These are phyloP conservation scores for Brachyopa scutellaris DNA, from an alignment of 2,888 invertebrate genomes.

Conservation along the genomic window DNA sequence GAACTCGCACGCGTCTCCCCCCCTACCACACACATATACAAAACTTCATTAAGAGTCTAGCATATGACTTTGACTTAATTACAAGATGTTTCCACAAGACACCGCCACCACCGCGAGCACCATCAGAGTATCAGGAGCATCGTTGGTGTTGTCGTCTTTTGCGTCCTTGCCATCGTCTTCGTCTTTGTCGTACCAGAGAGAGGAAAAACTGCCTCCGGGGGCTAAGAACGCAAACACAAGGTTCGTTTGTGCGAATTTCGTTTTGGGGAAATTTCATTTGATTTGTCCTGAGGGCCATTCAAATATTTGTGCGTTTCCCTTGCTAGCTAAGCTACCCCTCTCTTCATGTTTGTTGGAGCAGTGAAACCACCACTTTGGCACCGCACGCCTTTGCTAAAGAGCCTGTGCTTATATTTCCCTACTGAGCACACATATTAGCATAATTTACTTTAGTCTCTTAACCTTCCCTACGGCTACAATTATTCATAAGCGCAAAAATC, in stretches of 20 bases:
- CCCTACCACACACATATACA: neutral
- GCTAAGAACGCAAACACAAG: conserved; percentile 47
- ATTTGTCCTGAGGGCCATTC: conserved; percentile 69
- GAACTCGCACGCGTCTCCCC: conserved; percentile 37
- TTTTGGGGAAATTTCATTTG: conserved; percentile 72
- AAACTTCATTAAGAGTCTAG: conserved; percentile 59
- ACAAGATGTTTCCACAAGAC: conserved; percentile 60
- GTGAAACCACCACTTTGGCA: conserved; percentile 37
- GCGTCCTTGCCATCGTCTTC: conserved; percentile 20
- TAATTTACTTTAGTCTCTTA: conserved; percentile 68
- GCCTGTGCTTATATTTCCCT: conserved; percentile 46
- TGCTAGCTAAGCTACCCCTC: too few species aligned
- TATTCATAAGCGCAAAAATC: conserved; percentile 73
- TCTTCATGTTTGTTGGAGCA: neutral
- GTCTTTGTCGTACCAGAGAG: neutral
- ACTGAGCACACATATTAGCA: conserved; percentile 70
- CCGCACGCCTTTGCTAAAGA: conserved; percentile 28
- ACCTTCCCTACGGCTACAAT: conserved; percentile 68
- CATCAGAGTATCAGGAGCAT: too few species aligned
- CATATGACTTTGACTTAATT: conserved; percentile 71
- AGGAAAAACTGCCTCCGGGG: conserved; percentile 41
- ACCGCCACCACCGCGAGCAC: conserved; percentile 15
- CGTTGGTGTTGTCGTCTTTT: too few species aligned
- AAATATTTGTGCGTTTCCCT: conserved; percentile 63
- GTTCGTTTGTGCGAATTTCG: conserved; percentile 65